A percentile compares a stretch with the other conserved stretches of the same genome.
Conservation (phyloP, 2,888 invertebrate species). For the Dorcus parallelipipedus region DNA sequence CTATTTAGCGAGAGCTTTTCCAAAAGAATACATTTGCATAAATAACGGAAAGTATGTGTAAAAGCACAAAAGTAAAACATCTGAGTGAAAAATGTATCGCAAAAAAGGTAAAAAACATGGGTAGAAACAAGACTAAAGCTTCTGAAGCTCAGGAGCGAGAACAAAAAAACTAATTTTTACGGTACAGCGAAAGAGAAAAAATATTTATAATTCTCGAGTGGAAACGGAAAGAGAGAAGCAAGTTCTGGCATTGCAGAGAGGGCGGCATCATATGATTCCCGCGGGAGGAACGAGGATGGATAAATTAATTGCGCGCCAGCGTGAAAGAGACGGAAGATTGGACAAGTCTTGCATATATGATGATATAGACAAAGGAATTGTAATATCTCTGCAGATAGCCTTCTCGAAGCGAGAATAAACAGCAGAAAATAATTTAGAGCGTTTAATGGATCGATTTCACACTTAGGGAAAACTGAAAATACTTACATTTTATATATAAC, state of each 20-base stretch:
- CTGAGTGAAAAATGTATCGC: no score
- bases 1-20: no score
- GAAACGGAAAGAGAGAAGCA: constrained; percentile 32
- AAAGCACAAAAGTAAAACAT: no score
- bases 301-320: constrained; percentile 42
- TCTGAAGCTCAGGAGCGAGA: constrained; percentile 26
- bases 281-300: constrained; percentile 41
- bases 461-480: constrained; percentile 5
- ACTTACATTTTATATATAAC: neutral
- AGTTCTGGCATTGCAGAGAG: constrained; percentile 17
- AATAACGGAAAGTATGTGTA: no score
- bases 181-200: constrained; percentile 40
- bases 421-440: constrained; percentile 42
- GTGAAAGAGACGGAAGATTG: constrained; percentile 35
- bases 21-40: no score
- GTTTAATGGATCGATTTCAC: constrained; percentile 32
- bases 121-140: constrained; percentile 12
- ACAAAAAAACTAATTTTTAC: constrained; percentile 40
- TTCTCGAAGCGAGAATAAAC: constrained; percentile 37
- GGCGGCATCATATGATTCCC: constrained; percentile 42
- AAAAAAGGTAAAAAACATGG: no score
- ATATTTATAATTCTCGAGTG: constrained; percentile 48
- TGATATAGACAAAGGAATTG: constrained; percentile 51
- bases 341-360: constrained; percentile 51
- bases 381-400: constrained; percentile 45